Conservation (phyloP, 1,140 invertebrate species). For the Atopsyche davidsoni region DNA sequence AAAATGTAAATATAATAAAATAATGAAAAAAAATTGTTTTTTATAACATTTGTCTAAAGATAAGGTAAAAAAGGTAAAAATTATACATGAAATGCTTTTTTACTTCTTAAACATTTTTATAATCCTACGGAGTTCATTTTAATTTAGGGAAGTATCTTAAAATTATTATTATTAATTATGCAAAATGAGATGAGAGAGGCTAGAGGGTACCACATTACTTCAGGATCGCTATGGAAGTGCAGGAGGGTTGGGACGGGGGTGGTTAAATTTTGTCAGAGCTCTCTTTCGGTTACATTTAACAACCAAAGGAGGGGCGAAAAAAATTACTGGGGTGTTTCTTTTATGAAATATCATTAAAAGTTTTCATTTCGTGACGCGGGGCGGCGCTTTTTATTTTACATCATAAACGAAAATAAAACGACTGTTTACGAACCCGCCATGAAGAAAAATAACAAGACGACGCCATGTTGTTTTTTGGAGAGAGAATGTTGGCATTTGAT, state of each 20-base stretch:
- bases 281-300: constrained; percentile 1
- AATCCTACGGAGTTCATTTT: too few species aligned
- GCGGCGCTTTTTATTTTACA: constrained; percentile 1
- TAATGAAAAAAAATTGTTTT: too few species aligned
- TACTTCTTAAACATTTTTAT: too few species aligned
- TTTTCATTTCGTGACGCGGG: constrained; percentile 15
- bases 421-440: background rate
- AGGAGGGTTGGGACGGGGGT: background rate
- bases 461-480: background rate
- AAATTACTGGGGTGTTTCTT: constrained; percentile 3
- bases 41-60: too few species aligned
- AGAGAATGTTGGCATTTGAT: too few species aligned
- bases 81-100: too few species aligned
- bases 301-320: constrained; percentile 1
- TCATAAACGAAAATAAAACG: background rate
- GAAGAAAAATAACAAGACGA: background rate
- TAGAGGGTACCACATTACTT: too few species aligned
- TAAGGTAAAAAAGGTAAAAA: too few species aligned
- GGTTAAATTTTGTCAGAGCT: background rate
- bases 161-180: too few species aligned
- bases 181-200: too few species aligned
- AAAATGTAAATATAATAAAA: too few species aligned
- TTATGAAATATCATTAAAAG: constrained; percentile 25
- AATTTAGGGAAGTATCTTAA: too few species aligned
- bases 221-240: background rate